Percentiles rank a stretch among this genome's conserved stretches.
phyloP scores from a whole-genome alignment of 2,113 vertebrate genomes.

The Chinchilla lanigera region DNA sequence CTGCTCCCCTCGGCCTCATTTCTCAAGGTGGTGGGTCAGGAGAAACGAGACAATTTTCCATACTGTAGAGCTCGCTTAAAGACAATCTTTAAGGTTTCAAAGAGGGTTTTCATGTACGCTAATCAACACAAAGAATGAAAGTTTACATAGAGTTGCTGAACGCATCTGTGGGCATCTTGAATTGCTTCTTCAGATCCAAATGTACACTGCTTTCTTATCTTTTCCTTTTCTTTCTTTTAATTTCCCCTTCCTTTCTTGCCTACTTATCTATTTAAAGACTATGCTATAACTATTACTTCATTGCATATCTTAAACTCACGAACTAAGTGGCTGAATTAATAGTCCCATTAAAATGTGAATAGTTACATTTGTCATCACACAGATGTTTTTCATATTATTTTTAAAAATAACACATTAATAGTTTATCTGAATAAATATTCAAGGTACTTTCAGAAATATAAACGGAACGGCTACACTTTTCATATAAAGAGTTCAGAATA shows the following conservation, averaged over 20 bases:
- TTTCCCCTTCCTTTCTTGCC: background rate
- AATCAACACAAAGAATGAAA: background rate
- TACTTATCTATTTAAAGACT: background rate
- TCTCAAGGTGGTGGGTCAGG: background rate
- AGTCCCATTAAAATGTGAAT: constrained; percentile 35
- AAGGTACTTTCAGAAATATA: constrained; percentile 64
- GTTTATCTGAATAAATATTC: constrained; percentile 70
- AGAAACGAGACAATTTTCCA: background rate
- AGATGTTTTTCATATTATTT: constrained; percentile 62
- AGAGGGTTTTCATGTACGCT: background rate
- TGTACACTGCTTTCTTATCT: background rate
- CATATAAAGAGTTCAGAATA: background rate
- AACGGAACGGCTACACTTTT: constrained; percentile 56
- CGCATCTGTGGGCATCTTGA: background rate
- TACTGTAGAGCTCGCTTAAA: background rate
- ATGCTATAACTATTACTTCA: background rate
- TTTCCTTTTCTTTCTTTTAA: background rate
- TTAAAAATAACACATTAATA: constrained; percentile 56
- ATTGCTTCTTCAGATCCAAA: background rate
- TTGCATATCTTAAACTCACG: constrained; percentile 57
- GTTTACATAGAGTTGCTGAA: background rate
- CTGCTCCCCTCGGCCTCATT: no score
- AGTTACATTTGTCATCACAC: constrained; percentile 45
- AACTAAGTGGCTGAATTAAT: constrained; percentile 13
- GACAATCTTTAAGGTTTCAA: background rate